Base-by-base conservation (phyloP, 2,113 vertebrate genomes). In the Corythaeola cristata region DNA sequence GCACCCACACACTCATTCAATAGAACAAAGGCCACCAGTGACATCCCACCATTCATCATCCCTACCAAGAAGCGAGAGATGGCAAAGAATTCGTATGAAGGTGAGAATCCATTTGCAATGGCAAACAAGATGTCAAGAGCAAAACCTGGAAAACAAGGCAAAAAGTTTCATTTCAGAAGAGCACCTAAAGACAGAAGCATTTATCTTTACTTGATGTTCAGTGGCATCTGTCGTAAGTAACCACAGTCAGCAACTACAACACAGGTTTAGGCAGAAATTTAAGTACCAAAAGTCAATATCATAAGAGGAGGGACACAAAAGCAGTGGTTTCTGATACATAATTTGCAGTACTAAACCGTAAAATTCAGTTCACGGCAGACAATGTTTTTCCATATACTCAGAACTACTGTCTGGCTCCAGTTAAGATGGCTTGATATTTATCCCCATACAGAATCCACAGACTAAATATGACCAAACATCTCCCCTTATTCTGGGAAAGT, bases 21-120 rank as follows among this genome's bases (percentile, higher is more conserved):
- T 1, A 99, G 96, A 86, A 99, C 98, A 95, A 98, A 99, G 88
- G 98, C 98, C 80, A 98, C 98, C 94, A 99, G 97, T 2, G 98
- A 98, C 98, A 98, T 98, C 68, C 98, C 98, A 75, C 98, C 98
- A 64, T 98, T 99, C 98, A 98, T 98, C 89, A 98, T 26, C 44
- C 98, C 98, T 41, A 98, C 98, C 90, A 98, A 87, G 96, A 99
- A 98, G 50, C 98, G 98, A 62, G 98, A 98, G 62, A 91, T 5
- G 4, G 97, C 98, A 78, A 99, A 99, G 90, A 98, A 97, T 55
- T 97, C 97, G 8, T 98, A 98, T 0, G 98, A 98, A 11, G 98
- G 98, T 9, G 98, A 98, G 81, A 98, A 97, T 47, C 98, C 98
- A 78, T 98, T 98, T 91, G 97, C 97, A 63, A 98, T 66, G 35